Evolutionary conservation across 2,113 vertebrate species (phyloP).

Genomic region (Microtus pennsylvanicus): DNA sequence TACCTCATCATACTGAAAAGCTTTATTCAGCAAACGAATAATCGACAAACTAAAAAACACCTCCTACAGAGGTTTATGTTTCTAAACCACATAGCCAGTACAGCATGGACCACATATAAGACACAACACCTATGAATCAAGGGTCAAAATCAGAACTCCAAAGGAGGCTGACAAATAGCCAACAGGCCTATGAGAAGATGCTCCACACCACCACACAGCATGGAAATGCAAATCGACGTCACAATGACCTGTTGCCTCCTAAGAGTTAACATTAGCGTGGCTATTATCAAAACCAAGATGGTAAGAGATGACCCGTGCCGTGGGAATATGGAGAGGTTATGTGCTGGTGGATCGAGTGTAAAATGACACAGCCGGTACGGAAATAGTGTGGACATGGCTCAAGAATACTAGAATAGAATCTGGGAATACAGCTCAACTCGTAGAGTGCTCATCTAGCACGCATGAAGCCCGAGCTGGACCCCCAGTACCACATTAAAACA

Average conservation of each 20-base stretch:
- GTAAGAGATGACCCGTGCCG: not conserved
- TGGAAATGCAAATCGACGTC: not conserved
- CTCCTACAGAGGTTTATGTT: not conserved
- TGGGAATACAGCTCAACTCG: not conserved
- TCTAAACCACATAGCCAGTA: not conserved
- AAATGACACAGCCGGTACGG: not conserved
- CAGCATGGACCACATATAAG: not conserved
- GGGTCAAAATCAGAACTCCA: not conserved
- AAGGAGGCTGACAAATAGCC: not conserved
- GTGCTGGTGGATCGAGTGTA: too few relatives aligned
- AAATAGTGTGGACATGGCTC: not conserved
- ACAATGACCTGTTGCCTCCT: not conserved
- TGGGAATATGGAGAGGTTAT: not conserved
- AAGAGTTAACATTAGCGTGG: too few relatives aligned
- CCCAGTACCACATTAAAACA: too few relatives aligned
- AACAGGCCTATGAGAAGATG: not conserved
- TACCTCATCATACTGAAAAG: not conserved
- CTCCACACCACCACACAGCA: not conserved
- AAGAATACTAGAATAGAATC: not conserved
- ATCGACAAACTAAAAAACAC: not conserved
- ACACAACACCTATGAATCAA: not conserved
- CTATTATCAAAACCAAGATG: not conserved
- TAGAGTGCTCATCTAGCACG: too few relatives aligned
- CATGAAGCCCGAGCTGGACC: not conserved
- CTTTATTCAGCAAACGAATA: not conserved